Evolutionary conservation across 2,113 vertebrate species (phyloP).

Genomic region (Lutjanus erythropterus): DNA sequence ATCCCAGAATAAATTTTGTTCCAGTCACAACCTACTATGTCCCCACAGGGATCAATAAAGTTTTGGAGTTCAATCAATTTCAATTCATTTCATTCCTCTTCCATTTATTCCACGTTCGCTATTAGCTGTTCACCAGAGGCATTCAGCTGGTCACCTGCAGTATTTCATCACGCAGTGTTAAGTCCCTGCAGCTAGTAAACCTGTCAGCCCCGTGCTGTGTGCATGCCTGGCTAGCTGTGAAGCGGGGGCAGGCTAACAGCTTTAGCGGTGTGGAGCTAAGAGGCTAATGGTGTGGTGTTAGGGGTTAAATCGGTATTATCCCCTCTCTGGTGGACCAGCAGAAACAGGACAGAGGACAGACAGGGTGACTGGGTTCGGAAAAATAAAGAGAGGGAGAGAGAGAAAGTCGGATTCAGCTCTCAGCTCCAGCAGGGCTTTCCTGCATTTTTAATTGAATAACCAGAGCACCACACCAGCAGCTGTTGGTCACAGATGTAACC

Average conservation of each 20-base stretch:
- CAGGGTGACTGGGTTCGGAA: constrained; percentile 38
- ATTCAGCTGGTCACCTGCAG: constrained; percentile 44
- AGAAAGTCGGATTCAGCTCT: constrained; percentile 25
- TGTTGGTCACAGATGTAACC: constrained; percentile 48
- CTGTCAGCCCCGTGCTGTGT: constrained; percentile 34
- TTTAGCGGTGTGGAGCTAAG: constrained; percentile 65
- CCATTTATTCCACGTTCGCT: not conserved
- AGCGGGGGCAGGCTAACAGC: constrained; percentile 9
- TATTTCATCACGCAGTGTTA: constrained; percentile 47
- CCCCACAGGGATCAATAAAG: not conserved
- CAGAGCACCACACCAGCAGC: constrained; percentile 35
- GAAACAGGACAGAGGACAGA: constrained; percentile 39
- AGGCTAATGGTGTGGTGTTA: constrained; percentile 63
- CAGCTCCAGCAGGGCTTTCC: constrained; percentile 30
- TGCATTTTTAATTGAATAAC: constrained; percentile 40
- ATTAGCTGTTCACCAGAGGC: constrained; percentile 7
- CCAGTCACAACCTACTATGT: not conserved
- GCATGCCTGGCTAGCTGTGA: constrained; percentile 33
- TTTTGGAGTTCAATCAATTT: not conserved
- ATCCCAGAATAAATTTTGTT: not conserved
- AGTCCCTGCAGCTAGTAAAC: constrained; percentile 55
- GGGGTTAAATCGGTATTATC: constrained; percentile 71
- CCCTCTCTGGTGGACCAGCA: constrained; percentile 41
- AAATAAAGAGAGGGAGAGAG: not conserved
- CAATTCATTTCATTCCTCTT: not conserved